Conservation (phyloP, 2,888 invertebrate genomes). For the Heliconius aoede region DNA sequence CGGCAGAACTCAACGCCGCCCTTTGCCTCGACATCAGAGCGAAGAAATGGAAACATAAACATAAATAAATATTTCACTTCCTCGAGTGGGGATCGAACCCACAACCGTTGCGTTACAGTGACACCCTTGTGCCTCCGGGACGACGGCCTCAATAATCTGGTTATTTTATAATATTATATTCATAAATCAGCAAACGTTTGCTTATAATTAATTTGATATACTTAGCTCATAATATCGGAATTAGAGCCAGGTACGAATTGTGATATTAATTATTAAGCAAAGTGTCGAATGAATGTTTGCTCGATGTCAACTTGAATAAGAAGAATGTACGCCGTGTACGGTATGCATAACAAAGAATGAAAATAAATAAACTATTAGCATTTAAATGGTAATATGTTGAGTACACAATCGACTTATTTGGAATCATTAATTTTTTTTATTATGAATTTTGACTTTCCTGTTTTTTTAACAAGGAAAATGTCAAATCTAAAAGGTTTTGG, state of each 20-base stretch:
- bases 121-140: too few relatives aligned
- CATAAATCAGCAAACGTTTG: not conserved
- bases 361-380: not conserved
- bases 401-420: not conserved
- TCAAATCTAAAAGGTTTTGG: too few relatives aligned
- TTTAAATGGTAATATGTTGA: not conserved
- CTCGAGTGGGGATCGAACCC: too few relatives aligned
- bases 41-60: too few relatives aligned
- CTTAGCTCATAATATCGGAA: not conserved
- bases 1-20: too few relatives aligned
- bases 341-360: not conserved
- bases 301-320: not conserved
- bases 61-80: too few relatives aligned
- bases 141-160: not conserved
- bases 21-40: too few relatives aligned
- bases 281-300: slow-evolving; percentile 14
- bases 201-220: not conserved
- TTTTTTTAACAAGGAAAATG: too few relatives aligned
- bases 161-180: not conserved
- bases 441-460: too few relatives aligned
- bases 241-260: not conserved
- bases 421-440: not conserved
- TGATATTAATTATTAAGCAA: slow-evolving; percentile 1
- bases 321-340: too few relatives aligned
- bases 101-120: too few relatives aligned